Evolutionary conservation across 2,113 vertebrate species (phyloP), one percentile per base, ranked within the genome.

Genomic region (Halichoeres trimaculatus): DNA sequence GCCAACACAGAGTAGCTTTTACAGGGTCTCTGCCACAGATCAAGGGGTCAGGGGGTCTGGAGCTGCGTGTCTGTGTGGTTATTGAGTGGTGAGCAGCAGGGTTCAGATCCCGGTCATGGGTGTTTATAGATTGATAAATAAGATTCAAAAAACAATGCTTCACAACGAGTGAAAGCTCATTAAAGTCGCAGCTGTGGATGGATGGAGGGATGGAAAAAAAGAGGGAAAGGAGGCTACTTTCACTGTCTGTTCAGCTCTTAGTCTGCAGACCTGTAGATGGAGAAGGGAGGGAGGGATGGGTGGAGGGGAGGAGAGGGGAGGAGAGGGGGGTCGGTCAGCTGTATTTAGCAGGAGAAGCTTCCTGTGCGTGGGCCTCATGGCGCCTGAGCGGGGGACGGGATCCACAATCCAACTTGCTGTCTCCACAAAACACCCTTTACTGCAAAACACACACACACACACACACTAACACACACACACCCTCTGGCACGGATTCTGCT

Each of bases 281-380:
- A 64, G 77, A 51, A 24, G 61, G 64, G 52, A 47, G 14, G 38
- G 50, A 20, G 45, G 22, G 54, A 30, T 20, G 23, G 4, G 4
- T n/a, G 4, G 48, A 8, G 22, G 8, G 0, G 16, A 10, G 6
- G 7, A 23, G 1, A 3, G 26, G 1, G 11, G n/a, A 12, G 34
- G 23, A 14, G 9, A 43, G 30, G 43, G 20, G 5, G 20, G 67
- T 41, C 34, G 85, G 66, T 66, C 64, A 76, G 85, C 85, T 88
- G 88, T 85, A 90, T 92, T 92, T 91, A 90, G 89, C 81, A 84
- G 82, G 80, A 83, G 88, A 80, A 78, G 89, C 88, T 93, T 92
- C 90, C 91, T 90, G 88, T 92, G 88, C 85, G 88, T 91, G 89
- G 89, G 89, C 89, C 88, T 90, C 88, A 76, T 92, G 91, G 90